Percentiles rank a stretch among this genome's conserved stretches.
phyloP scores from a whole-genome alignment of 2,113 vertebrate species.

The Notothenia coriiceps region DNA sequence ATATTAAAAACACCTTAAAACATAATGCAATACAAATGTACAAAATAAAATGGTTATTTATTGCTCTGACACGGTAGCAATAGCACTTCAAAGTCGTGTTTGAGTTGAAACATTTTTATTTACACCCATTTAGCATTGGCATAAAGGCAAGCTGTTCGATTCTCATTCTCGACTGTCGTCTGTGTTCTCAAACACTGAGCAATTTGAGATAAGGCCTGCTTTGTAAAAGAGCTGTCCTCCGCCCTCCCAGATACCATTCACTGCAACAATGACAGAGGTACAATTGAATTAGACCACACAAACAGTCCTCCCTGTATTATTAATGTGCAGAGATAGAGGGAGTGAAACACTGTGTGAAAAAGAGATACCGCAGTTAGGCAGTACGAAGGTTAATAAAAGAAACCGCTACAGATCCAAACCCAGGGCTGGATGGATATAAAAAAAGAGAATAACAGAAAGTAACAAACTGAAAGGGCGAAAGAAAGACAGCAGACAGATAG shows the following conservation, averaged over 20 bases:
- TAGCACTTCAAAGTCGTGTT: neutral
- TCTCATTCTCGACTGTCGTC: neutral
- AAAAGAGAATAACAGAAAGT: neutral
- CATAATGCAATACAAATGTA: too few species aligned
- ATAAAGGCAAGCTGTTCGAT: neutral
- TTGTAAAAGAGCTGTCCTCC: slow-evolving; percentile 4
- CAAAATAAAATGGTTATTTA: neutral
- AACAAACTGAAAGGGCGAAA: slow-evolving; percentile 5
- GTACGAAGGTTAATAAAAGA: neutral
- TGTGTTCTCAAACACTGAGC: slow-evolving; percentile 9
- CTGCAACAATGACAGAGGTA: slow-evolving; percentile 9
- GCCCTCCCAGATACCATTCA: slow-evolving; percentile 14
- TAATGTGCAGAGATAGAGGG: slow-evolving; percentile 6
- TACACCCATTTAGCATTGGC: neutral
- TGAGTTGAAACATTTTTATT: neutral
- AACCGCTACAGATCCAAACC: neutral
- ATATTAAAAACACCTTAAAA: too few species aligned
- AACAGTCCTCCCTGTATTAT: slow-evolving; percentile 37
- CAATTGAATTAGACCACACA: slow-evolving; percentile 28
- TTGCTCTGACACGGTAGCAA: neutral
- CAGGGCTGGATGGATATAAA: neutral
- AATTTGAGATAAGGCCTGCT: slow-evolving; percentile 80
- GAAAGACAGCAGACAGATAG: neutral
- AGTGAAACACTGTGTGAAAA: neutral
- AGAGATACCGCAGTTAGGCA: neutral